Base-by-base conservation (phyloP, 1,140 invertebrate genomes). In the Drosophila nigrodunni region DNA sequence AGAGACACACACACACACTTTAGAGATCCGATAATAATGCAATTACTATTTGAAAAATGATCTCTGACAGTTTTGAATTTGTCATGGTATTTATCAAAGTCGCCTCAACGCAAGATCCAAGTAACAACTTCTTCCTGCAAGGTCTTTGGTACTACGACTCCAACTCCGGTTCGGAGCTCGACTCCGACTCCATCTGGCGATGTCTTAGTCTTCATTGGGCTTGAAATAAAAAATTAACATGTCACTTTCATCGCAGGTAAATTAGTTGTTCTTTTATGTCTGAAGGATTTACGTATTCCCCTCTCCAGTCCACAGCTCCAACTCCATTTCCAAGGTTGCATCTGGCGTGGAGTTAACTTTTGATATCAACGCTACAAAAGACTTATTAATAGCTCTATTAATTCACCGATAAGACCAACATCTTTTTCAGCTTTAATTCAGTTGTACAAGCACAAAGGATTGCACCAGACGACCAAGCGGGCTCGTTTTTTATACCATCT, bases 41-140 rank as follows among this genome's bases (percentile, higher is more conserved):
- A 91, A 91, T 91, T 91, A 91, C 89, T 69, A 82, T 82, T 91
- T 91, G 89, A 91, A 82, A 91, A 91, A 91, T 91, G 55, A 86
- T 73, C 79, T 80, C 86, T 91, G 89, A 91, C 89, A 91, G 89
- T 91, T 91, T 91, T 85, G 81, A 78, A 91, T 91, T 91, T 91
- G 89, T 91, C 90, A 89, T 88, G 89, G 82, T 78, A 91, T 91
- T 91, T 90, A 90, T 90, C 80, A 83, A 90, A 90, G 82, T 91
- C 82, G 57, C 66, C 70, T 61, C 79, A 76, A 69, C 61, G 55
- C n/a, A 54, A 35, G 58, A 18, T 39, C 35, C 52, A 15, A 55
- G 46, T 2, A 47, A 10, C 46, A 47, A 18, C 21, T 59, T 35
- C 46, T 64, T 15, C 21, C 37, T 79, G 78, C 59, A 30, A 77